phyloP scores from a whole-genome alignment of 1,140 invertebrate species.

The Drosophila kurseongensis region DNA sequence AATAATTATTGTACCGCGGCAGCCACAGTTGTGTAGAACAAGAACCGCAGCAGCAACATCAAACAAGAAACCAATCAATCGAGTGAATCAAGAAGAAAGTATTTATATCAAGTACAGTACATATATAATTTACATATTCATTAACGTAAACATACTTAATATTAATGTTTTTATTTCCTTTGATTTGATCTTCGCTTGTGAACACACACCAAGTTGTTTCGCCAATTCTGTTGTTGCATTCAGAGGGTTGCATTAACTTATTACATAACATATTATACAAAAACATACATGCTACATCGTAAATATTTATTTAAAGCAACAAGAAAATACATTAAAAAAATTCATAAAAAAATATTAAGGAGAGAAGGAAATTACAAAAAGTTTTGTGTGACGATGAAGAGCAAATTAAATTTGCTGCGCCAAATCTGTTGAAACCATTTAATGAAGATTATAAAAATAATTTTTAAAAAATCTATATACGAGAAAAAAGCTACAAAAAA shows the following conservation, averaged over 20 bases:
- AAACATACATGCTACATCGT: slow-evolving; percentile 53
- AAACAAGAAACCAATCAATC: slow-evolving; percentile 38
- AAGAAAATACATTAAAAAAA: slow-evolving; percentile 23
- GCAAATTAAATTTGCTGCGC: slow-evolving; percentile 80
- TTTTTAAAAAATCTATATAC: slow-evolving; percentile 73
- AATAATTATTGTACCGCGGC: slow-evolving; percentile 50
- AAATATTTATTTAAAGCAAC: slow-evolving; percentile 69
- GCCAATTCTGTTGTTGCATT: slow-evolving; percentile 69
- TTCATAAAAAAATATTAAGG: slow-evolving; percentile 31
- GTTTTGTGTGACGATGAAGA: slow-evolving; percentile 65
- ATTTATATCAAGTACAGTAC: slow-evolving; percentile 56
- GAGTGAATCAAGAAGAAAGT: slow-evolving; percentile 41
- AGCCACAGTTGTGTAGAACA: slow-evolving; percentile 15
- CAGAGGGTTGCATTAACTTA: slow-evolving; percentile 76
- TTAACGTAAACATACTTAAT: slow-evolving; percentile 43
- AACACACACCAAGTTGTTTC: slow-evolving; percentile 39
- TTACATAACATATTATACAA: slow-evolving; percentile 55
- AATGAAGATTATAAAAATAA: slow-evolving; percentile 80
- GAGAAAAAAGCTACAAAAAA: slow-evolving; percentile 33
- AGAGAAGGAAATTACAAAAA: slow-evolving; percentile 50
- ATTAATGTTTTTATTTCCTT: slow-evolving; percentile 42
- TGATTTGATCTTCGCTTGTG: slow-evolving; percentile 30
- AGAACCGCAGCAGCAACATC: slow-evolving; percentile 9
- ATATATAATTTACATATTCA: slow-evolving; percentile 55
- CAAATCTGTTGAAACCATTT: slow-evolving; percentile 83